phyloP scores from a whole-genome alignment of 2,113 vertebrate genomes.

The Origma solitaria region DNA sequence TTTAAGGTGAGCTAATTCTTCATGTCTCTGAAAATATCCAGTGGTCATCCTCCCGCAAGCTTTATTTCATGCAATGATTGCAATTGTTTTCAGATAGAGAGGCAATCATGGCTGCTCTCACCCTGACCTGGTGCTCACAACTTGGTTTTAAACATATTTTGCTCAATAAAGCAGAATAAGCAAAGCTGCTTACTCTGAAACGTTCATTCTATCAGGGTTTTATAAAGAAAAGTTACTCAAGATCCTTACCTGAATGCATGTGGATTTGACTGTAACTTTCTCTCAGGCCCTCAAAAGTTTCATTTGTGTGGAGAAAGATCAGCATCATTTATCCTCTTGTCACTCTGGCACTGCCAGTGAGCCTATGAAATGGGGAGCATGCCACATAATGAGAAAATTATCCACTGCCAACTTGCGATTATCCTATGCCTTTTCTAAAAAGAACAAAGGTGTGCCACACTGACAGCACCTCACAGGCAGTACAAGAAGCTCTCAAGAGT shows the following conservation, averaged over 20 bases:
- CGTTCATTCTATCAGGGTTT: not conserved
- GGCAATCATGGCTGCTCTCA: not conserved
- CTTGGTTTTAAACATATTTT: not conserved
- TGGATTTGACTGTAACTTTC: not conserved
- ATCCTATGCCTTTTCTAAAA: conserved; percentile 43
- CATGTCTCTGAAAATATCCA: not conserved
- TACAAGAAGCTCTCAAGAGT: conserved; percentile 24
- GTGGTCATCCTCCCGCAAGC: not conserved
- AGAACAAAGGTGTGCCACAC: conserved; percentile 55
- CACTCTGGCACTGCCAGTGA: not conserved
- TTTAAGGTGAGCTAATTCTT: not conserved
- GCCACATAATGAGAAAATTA: conserved; percentile 15
- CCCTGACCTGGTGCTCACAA: not conserved
- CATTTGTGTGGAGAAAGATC: not conserved
- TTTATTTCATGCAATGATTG: not conserved
- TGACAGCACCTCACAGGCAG: conserved; percentile 46
- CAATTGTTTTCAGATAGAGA: not conserved
- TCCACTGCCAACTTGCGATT: not conserved
- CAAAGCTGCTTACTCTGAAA: not conserved
- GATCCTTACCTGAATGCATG: not conserved
- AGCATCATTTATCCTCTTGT: not conserved
- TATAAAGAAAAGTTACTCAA: not conserved
- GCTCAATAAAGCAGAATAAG: not conserved
- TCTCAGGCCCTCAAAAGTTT: not conserved
- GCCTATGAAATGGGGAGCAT: not conserved